Conservation (phyloP, 2,113 vertebrate species). For the Ramphastos sulfuratus region DNA sequence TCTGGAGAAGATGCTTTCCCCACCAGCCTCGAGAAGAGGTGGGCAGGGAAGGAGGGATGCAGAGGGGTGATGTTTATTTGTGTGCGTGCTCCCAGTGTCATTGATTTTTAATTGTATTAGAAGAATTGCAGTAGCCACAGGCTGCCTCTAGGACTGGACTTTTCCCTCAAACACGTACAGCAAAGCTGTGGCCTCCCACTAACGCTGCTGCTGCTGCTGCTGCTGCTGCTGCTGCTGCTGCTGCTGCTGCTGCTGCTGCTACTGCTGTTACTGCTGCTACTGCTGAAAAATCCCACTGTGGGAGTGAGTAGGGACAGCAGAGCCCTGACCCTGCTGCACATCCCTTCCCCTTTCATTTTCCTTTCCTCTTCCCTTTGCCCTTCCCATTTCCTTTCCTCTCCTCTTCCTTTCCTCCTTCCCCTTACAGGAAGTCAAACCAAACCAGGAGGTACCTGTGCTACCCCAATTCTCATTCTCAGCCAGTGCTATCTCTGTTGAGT, state of each 20-base stretch:
- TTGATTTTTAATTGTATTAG: constrained; percentile 46
- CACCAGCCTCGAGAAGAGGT: background rate
- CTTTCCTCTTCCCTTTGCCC: no score
- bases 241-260: background rate
- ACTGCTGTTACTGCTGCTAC: background rate
- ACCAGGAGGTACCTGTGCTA: background rate
- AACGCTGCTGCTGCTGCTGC: background rate
- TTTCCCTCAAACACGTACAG: background rate
- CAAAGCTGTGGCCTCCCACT: background rate
- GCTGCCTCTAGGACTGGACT: constrained; percentile 63
- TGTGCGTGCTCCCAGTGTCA: constrained; percentile 30
- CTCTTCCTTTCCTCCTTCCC: background rate
- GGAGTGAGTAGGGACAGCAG: background rate
- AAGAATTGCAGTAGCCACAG: constrained; percentile 53
- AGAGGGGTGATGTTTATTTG: constrained; percentile 59
- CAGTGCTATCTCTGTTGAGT: accelerated
- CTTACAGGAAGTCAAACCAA: background rate
- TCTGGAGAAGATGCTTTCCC: constrained; percentile 60
- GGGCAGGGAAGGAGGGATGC: constrained; percentile 33
- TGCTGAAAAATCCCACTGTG: background rate
- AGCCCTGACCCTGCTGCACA: background rate
- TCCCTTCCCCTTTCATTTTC: background rate
- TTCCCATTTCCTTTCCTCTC: no score
- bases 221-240: background rate
- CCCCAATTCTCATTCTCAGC: accelerated